Evolutionary conservation across 2,113 vertebrate genomes (phyloP), one percentile per base, ranked within the genome.

Genomic region (Ranitomeya variabilis): DNA sequence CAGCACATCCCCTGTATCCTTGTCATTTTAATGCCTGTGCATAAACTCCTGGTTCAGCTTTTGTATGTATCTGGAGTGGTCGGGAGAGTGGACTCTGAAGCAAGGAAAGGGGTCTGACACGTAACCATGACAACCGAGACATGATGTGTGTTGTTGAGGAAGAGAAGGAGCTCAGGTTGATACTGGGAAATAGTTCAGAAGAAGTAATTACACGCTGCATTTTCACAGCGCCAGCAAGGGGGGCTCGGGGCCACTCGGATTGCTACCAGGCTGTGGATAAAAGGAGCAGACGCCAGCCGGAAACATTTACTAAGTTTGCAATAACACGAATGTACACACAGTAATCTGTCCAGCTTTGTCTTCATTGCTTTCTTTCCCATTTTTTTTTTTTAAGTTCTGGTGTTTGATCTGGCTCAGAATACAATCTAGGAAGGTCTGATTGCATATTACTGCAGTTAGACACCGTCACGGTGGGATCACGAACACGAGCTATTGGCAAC

Each of bases 91-190:
- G 64, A 52, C 76, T 54, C 12, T 78, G 54, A 52, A 64, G 12
- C 18, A 37, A 57, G 37, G n/a, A 55, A 51, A 45, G 67, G 69
- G 79, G 52, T 54, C 11, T 83, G 80, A 76, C 69, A 31, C 8
- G 91, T 95, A 95, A 91, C 95, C 91, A 93, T 94, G 94, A 91
- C 92, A 93, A 94, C 93, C 86, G 80, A 80, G 91, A 93, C 92
- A 89, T 91, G 91, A 87, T 90, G 86, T 90, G 88, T 91, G 91
- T 80, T 91, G 91, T 93, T 92, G 94, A 91, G 91, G 88, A 91
- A 91, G 90, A 90, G 84, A 90, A 91, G 92, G 86, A 87, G 79
- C 84, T 59, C 90, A 93, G 90, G 91, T 90, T 91, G 91, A 91
- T 92, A 88, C 91, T 91, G 93, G 86, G 0, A 11, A 71, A 80